Base-by-base conservation (phyloP, 1,140 invertebrate genomes). In the Lordiphosa collinella region DNA sequence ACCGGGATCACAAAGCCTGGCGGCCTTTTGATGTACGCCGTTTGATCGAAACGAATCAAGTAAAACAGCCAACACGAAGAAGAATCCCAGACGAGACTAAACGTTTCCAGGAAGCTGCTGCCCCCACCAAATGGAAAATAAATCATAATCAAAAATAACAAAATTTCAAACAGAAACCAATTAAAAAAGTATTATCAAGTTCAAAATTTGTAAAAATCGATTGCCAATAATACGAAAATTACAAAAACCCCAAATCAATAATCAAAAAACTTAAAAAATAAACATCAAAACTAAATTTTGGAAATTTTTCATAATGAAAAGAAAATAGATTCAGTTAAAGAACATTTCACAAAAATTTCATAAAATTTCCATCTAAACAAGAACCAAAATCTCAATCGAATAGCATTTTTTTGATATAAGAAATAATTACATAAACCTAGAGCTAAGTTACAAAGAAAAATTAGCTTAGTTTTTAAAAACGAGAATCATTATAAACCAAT, bases 141-240 rank as follows among this genome's bases (percentile, higher is more conserved):
- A 53, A 5, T 36, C 43, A 53, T 48, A 49, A 71, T 51, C 22
- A 55, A 74, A 58, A 25, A 22, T 43, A 43, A 22, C 18, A 18
- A 18, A 18, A 12, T 43, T 58, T n/a, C 57, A 44, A 67, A 67
- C 62, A 60, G 66, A 61, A 68, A 78, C 61, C 78, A 78, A 84
- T 76, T 67, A 72, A 60, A 78, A 82, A 82, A 82, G 78, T 82
- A 82, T 82, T 82, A 82, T 57, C 60, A 40, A 76, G 56, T 84
- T 78, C 78, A 82, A 82, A 82, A 25, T 7, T 25, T 25, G 61
- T 59, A 53, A n/a, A n/a, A n/a, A n/a, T n/a, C n/a, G n/a, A n/a
- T n/a, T n/a, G 55, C 47, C 54, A 56, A 31, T 43, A 40, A 34
- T 53, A 29, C 11, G 43, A 44, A 53, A 53, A 53, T 14, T 34